Base-by-base conservation (phyloP, 2,888 invertebrate genomes). In the Cataglyphis cursor region DNA sequence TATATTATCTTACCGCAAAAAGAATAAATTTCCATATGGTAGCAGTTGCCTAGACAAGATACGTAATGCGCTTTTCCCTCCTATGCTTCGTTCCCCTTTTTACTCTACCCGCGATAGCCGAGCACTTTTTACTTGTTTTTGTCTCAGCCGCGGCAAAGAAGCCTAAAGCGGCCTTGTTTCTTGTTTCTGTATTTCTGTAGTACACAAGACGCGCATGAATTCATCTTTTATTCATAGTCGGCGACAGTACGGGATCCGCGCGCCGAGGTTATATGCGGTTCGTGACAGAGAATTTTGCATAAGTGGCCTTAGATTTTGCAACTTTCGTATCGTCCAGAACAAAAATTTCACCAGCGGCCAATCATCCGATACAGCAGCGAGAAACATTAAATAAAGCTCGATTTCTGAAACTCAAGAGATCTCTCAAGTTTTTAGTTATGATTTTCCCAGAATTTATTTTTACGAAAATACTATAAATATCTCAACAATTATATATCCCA, bases 191-290 rank as follows among this genome's bases (percentile, higher is more conserved):
- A 82, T 78, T 84, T 90, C 74, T 41, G 83, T 84, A 82, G 75
- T 87, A 87, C 84, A 83, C 89, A 87, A 85, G 87, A 88, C 88
- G 86, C 88, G 87, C 90, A 92, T 91, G 91, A 93, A 92, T 92
- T 91, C 91, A 93, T 92, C 87, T 92, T 92, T 92, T 92, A 93
- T 92, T 92, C 93, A 92, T 91, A 85, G 51, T 15, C 38, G 73
- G 76, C 83, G 81, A 54, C 84, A 57, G 73, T 65, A 81, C 57
- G 75, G 66, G 65, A 81, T 84, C 68, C 73, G 35, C 35, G 35
- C 35, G 6, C 61, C 72, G 62, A 66, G 62, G 65, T 66, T 83
- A 66, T 88, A 89, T 82, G 80, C 61, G 87, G 78, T 78, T 70
- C 73, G 75, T 64, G 84, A 81, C 86, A 86, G 75, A 65, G 78